phyloP scores from a whole-genome alignment of 2,888 invertebrate species.

The Cantharis nigra region DNA sequence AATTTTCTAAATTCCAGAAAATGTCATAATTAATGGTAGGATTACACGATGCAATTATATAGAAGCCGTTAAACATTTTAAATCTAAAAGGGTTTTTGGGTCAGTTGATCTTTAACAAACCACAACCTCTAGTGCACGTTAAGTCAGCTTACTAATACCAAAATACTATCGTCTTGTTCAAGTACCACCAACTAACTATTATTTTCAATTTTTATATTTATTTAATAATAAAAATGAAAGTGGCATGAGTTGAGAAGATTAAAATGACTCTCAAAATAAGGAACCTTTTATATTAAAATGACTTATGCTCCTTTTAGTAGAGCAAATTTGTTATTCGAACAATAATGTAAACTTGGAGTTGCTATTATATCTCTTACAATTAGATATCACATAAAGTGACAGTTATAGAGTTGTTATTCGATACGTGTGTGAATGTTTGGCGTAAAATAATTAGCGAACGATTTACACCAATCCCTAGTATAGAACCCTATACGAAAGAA shows the following conservation, averaged over 20 bases:
- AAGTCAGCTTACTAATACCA: neutral
- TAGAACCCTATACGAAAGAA: constrained; percentile 27
- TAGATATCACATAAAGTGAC: neutral
- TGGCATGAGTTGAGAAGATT: neutral
- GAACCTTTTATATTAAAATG: neutral
- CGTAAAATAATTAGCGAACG: constrained; percentile 37
- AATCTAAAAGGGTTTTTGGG: neutral
- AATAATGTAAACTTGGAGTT: neutral
- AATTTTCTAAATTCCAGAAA: neutral
- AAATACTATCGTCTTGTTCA: neutral
- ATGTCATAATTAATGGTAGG: neutral
- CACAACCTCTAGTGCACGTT: neutral
- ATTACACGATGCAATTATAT: neutral
- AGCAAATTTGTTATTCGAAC: neutral
- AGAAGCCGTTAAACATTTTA: neutral
- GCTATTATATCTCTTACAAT: neutral
- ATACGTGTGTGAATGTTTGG: constrained; percentile 37
- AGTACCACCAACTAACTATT: neutral
- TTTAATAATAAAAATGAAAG: neutral
- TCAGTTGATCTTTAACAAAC: neutral
- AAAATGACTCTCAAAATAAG: neutral
- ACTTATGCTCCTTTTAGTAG: neutral
- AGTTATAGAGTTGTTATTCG: constrained; percentile 23
- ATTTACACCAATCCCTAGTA: constrained; percentile 32
- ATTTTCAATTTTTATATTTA: neutral